These are phyloP conservation scores for Heterodera filipjevi DNA, from an alignment of 2,888 invertebrate species.

Conservation along the genomic window DNA sequence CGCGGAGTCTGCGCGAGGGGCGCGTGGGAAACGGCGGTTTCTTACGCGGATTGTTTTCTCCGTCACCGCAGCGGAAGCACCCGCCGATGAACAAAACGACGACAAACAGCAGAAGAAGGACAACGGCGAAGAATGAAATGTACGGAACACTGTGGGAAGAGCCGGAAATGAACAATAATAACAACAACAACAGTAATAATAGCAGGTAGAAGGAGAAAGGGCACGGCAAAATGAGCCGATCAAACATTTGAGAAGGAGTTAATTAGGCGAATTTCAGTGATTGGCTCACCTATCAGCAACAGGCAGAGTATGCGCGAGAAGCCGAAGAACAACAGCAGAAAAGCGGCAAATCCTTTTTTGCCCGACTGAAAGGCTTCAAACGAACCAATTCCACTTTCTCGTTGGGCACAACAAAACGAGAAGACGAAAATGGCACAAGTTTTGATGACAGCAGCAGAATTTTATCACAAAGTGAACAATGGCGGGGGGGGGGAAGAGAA, in stretches of 20 bases:
- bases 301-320: not conserved
- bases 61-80: constrained; percentile 18
- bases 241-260: not conserved
- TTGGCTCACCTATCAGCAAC: not conserved
- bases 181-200: not conserved
- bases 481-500: not conserved
- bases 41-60: constrained; percentile 21
- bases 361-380: constrained; percentile 5
- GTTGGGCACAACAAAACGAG: not conserved
- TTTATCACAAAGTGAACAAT: not conserved
- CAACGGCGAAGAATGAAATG: not conserved
- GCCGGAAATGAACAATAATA: not conserved
- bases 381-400: constrained; percentile 3
- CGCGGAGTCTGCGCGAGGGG: constrained; percentile 12
- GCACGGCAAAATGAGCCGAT: not conserved
- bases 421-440: not conserved
- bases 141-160: constrained; percentile 14
- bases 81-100: not conserved
- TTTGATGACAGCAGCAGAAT: constrained; percentile 1
- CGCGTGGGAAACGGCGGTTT: constrained; percentile 14
- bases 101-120: not conserved
- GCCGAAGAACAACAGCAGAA: not conserved
- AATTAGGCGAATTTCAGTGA: too few species aligned
- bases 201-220: not conserved
- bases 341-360: constrained; percentile 8